phyloP scores from a whole-genome alignment of 92 coral and sea anemone genomes.

The Zoanthus sansibaricus region DNA sequence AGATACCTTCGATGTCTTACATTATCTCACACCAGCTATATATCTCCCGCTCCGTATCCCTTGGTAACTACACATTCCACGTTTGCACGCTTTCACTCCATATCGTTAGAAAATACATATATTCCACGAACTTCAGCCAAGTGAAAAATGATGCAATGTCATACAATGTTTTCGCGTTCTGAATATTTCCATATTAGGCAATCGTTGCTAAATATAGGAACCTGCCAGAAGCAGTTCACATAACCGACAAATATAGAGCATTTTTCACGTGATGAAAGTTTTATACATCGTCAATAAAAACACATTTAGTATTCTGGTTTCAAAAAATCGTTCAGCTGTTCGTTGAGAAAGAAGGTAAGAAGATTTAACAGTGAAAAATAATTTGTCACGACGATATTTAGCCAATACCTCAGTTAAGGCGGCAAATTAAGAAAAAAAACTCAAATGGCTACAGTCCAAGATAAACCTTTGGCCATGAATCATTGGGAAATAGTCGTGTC shows the following conservation, averaged over 20 bases:
- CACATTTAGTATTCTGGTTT: conserved; percentile 23
- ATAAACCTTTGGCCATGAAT: conserved; percentile 31
- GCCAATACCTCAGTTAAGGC: background rate
- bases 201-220: conserved; percentile 29
- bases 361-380: background rate
- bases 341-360: conserved; percentile 18
- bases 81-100: no score
- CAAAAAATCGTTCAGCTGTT: conserved; percentile 22
- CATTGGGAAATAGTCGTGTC: conserved; percentile 26
- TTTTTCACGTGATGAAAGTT: conserved; percentile 39
- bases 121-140: background rate
- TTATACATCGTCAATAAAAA: conserved; percentile 30
- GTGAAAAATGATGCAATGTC: background rate
- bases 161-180: background rate
- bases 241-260: conserved; percentile 30
- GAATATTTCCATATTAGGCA: conserved; percentile 35
- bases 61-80: no score
- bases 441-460: conserved; percentile 62
- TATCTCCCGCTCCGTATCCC: no score
- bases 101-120: no score
- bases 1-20: no score
- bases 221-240: background rate
- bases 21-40: no score
- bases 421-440: background rate
- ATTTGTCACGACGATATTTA: background rate